A percentile compares a stretch with the other conserved stretches of the same genome.
Evolutionary conservation across 1,140 invertebrate genomes (phyloP).

Genomic region (Bemisia tabaci): DNA sequence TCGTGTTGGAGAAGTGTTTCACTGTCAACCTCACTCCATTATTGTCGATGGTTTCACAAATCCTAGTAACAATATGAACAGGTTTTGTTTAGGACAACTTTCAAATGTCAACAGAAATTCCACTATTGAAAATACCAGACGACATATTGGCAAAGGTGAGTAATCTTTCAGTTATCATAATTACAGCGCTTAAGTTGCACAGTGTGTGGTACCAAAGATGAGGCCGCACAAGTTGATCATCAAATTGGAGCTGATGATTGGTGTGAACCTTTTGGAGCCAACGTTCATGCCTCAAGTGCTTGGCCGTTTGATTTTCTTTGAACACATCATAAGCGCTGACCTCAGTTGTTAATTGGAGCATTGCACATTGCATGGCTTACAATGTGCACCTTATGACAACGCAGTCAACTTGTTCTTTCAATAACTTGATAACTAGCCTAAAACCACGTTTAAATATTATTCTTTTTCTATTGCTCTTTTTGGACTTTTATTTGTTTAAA

Average conservation of each 20-base stretch:
- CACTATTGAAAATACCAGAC: conserved; percentile 92
- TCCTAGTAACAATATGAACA: conserved; percentile 84
- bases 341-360: background rate
- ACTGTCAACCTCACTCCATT: conserved; percentile 79
- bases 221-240: background rate
- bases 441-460: too few relatives aligned
- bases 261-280: background rate
- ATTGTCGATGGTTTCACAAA: conserved; percentile 94
- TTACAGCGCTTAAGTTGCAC: background rate
- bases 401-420: too few relatives aligned
- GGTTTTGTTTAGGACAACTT: conserved; percentile 87
- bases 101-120: conserved; percentile 95
- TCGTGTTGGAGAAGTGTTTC: conserved; percentile 87
- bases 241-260: background rate
- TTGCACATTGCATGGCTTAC: too few relatives aligned
- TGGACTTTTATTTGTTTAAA: too few relatives aligned
- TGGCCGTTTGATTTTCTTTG: background rate
- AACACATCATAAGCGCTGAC: background rate
- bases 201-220: background rate
- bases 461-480: too few relatives aligned
- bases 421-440: too few relatives aligned
- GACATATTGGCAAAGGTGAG: conserved; percentile 84
- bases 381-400: too few relatives aligned
- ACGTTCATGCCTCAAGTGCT: background rate
- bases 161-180: too few relatives aligned